Base-by-base conservation (phyloP, 2,888 invertebrate genomes). In the Coleophora flavipennella region DNA sequence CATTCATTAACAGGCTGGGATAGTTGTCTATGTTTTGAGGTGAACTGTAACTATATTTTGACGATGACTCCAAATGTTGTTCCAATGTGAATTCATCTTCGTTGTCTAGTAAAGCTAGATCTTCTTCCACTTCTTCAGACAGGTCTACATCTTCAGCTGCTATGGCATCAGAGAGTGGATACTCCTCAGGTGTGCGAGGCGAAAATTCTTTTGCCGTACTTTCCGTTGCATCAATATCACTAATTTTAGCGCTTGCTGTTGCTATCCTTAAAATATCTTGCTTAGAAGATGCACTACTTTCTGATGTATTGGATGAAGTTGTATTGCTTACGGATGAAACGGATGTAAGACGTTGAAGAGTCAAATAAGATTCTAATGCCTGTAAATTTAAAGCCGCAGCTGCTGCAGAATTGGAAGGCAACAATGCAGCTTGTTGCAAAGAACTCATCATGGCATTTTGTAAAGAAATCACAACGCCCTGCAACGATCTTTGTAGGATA, bases 371-470 rank as follows among this genome's bases (percentile, higher is more conserved):
- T 85, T 94, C 94, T 45, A 94, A 78, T 25, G 94, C 94, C 78
- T 94, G 94, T 28, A 94, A 86, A 69, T 94, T 94, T 13, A 95
- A 84, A 0, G 94, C 94, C 29, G 93, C 92, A 29, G 94, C 94
- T 8, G 93, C 94, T 3, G 93, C 92, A 2, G 93, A 93, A 55
- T 93, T 92, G 0, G 91, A 91, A 7, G 94, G 94, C 55, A 94
- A 70, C 14, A 94, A 79, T 0, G 94, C 93, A 1, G 94, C 94
- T 62, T 94, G 92, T 67, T 94, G 94, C 49, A 94, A 76, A 8
- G 94, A 93, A 58, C 90, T 92, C 78, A 94, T 91, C 88, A 95
- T 91, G 8, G 94, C 93, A 62, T 92, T 93, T 74, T 95, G 94
- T 38, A 94, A 80, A 10, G 93, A 92, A 50, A 94, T 85, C 28